phyloP scores from a whole-genome alignment of 2,797 vertebrate genomes.

The Mycteria americana region DNA sequence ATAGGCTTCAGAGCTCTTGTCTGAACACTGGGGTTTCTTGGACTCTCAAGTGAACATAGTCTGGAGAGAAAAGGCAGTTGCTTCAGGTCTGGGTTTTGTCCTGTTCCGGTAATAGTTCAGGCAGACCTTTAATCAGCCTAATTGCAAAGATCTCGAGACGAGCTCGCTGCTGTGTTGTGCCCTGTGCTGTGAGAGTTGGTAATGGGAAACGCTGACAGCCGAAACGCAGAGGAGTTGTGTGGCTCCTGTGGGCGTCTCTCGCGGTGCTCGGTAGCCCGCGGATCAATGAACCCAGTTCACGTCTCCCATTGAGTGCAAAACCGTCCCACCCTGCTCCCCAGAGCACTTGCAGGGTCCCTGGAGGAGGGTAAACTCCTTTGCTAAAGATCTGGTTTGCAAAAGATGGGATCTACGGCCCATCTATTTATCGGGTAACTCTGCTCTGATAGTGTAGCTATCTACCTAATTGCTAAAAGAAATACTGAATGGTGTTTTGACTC shows the following conservation, averaged over 20 bases:
- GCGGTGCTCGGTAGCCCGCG: too few species aligned
- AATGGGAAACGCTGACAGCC: neutral
- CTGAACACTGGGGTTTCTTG: neutral
- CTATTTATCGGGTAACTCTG: neutral
- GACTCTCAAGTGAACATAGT: too few species aligned
- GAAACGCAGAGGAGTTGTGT: fast-evolving
- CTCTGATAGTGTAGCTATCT: neutral
- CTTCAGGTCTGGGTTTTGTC: neutral
- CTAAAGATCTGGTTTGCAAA: neutral
- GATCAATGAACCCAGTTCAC: neutral
- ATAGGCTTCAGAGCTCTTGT: neutral
- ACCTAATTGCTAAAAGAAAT: neutral
- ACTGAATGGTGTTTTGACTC: neutral
- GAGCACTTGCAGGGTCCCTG: neutral
- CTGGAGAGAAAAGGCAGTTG: neutral
- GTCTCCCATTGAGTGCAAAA: neutral
- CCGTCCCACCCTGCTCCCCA: neutral
- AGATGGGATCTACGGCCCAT: neutral
- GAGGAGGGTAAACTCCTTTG: neutral
- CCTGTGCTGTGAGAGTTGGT: neutral
- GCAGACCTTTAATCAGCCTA: neutral
- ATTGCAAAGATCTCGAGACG: fast-evolving
- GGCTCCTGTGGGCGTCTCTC: neutral
- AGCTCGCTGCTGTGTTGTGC: neutral
- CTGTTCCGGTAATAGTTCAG: neutral